These are phyloP conservation scores for Byasa hedistus DNA, from an alignment of 2,888 invertebrate genomes.

Conservation along the genomic window DNA sequence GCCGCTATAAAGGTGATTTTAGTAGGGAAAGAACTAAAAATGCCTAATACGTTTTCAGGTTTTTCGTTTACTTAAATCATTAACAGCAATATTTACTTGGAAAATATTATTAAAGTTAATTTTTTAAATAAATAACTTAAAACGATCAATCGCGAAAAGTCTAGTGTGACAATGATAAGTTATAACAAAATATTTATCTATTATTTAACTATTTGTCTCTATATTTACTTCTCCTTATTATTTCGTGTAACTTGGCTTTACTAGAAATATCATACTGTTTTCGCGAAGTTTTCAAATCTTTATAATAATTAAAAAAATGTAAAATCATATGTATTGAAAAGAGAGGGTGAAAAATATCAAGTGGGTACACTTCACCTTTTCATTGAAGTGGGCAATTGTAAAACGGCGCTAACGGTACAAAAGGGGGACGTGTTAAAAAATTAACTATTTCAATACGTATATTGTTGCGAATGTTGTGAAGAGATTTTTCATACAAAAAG, in stretches of 20 bases:
- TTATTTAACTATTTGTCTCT: too few relatives aligned
- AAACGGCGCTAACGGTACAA: conserved; percentile 7
- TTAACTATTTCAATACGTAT: not conserved
- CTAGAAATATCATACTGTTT: too few relatives aligned
- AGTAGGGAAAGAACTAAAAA: conserved; percentile 27
- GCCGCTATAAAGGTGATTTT: conserved; percentile 37
- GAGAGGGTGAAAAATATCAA: conserved; percentile 7
- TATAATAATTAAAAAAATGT: not conserved
- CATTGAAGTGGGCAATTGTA: conserved; percentile 13
- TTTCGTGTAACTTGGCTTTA: too few relatives aligned
- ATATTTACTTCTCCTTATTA: too few relatives aligned
- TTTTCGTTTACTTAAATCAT: too few relatives aligned
- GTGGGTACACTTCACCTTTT: conserved; percentile 7
- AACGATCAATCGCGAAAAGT: too few relatives aligned
- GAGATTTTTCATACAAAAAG: not conserved
- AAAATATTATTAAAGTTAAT: too few relatives aligned
- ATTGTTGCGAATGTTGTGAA: not conserved
- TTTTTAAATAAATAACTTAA: too few relatives aligned
- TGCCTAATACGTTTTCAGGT: not conserved
- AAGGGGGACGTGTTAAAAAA: not conserved
- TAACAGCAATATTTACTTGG: too few relatives aligned
- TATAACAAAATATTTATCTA: too few relatives aligned
- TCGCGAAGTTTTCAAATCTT: too few relatives aligned
- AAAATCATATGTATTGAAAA: conserved; percentile 11
- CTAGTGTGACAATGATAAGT: too few relatives aligned